Evolutionary conservation across 2,888 invertebrate species (phyloP).

Genomic region (Boloria euphrosyne): DNA sequence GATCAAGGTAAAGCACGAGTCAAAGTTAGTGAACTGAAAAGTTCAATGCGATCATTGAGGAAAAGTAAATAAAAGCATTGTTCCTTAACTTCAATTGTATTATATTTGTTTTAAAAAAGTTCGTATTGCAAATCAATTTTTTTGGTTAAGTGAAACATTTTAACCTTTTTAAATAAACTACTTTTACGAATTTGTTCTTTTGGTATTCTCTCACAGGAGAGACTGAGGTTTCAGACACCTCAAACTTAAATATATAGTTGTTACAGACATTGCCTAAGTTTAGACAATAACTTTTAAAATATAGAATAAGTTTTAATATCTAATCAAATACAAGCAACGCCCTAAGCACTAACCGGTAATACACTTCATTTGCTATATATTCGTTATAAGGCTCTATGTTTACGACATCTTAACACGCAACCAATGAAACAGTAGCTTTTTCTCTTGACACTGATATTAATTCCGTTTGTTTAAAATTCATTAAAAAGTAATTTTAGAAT

Average conservation of each 20-base stretch:
- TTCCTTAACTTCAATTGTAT: too few species aligned
- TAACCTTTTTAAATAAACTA: too few species aligned
- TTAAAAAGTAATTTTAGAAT: constrained; percentile 39
- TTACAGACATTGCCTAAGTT: too few species aligned
- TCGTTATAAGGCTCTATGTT: constrained; percentile 44
- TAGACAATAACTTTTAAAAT: too few species aligned
- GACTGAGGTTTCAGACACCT: too few species aligned
- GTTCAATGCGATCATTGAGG: constrained; percentile 23
- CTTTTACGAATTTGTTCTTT: too few species aligned
- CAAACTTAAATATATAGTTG: too few species aligned
- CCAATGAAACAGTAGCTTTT: constrained; percentile 41
- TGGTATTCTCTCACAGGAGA: too few species aligned
- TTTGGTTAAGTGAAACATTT: too few species aligned
- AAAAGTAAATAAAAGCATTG: constrained; percentile 1
- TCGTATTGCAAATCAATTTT: too few species aligned
- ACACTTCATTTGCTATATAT: constrained; percentile 32
- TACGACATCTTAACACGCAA: constrained; percentile 49
- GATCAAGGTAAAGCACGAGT: constrained; percentile 73
- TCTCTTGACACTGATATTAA: constrained; percentile 36
- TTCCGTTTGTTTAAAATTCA: constrained; percentile 44
- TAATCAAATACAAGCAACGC: not conserved
- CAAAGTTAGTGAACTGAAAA: constrained; percentile 54
- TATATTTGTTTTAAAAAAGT: too few species aligned
- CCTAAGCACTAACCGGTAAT: constrained; percentile 42
- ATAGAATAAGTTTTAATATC: not conserved